These are phyloP conservation scores for Carollia perspicillata DNA, from an alignment of 2,113 vertebrate genomes.

Conservation along the genomic window DNA sequence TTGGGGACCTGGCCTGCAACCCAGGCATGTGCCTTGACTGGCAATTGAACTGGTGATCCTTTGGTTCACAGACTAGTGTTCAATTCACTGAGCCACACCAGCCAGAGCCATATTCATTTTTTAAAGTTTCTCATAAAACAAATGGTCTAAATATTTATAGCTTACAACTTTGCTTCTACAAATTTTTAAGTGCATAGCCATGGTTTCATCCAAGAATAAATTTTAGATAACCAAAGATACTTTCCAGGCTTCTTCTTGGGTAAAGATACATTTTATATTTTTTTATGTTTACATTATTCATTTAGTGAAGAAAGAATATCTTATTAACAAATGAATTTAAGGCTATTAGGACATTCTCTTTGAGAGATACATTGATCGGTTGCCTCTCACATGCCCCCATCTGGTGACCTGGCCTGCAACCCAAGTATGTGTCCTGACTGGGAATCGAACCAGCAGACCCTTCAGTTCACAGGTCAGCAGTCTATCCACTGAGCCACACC, in stretches of 20 bases:
- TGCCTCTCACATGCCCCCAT: too few relatives aligned
- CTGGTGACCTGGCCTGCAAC: too few relatives aligned
- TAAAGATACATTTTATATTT: background rate
- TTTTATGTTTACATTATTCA: background rate
- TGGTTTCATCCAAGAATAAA: background rate
- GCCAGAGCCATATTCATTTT: background rate
- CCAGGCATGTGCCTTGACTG: too few relatives aligned
- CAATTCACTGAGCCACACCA: too few relatives aligned
- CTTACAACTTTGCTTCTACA: background rate
- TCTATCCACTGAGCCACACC: too few relatives aligned
- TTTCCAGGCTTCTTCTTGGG: background rate
- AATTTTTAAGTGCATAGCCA: background rate
- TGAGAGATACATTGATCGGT: background rate
- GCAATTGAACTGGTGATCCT: too few relatives aligned
- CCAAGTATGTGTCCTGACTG: too few relatives aligned
- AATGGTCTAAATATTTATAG: background rate
- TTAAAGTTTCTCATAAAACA: slow-evolving; percentile 12
- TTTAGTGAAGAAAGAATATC: background rate
- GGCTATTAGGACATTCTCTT: background rate
- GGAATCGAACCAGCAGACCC: too few relatives aligned
- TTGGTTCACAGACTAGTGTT: too few relatives aligned
- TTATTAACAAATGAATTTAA: background rate
- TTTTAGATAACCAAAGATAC: background rate
- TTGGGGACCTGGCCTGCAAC: too few relatives aligned
- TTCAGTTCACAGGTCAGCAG: too few relatives aligned